Evolutionary conservation across 2,113 vertebrate species (phyloP), one percentile per base, ranked within the genome.

Genomic region (Marmota flaviventris): DNA sequence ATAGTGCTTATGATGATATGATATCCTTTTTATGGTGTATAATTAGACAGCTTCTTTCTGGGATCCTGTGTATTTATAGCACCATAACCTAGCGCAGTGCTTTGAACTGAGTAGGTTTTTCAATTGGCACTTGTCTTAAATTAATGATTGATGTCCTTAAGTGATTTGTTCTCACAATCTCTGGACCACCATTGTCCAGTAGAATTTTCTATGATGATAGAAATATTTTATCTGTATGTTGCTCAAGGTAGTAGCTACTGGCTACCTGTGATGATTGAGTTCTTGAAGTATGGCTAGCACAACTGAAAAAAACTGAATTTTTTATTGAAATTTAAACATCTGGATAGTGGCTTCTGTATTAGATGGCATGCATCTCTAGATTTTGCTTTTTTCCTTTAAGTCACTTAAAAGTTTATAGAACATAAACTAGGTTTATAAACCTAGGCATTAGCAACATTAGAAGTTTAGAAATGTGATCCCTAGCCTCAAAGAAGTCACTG

Each of bases 401-500:
- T 72, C 10, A 34, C 82, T 81, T 45, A 84, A 65, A 12, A 85
- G 24, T 91, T 92, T 89, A 42, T 65, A 63, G 85, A 77, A 65
- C 32, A 73, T 13, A 8, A n/a, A 0, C 18, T 73, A 10, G 76
- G 37, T 89, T 20, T 91, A 8, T 83, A 58, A 20, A 58, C 25
- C 13, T 65, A 65, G 27, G 25, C 61, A 75, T 25, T 58, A 39
- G 16, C 63, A 51, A 90, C 24, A 48, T 45, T 83, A 87, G 91
- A 9, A 75, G 27, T 93, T 96, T 89, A 85, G 83, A 91, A 10
- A 86, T 93, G 39, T 82, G 58, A 13, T 84, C 20, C 34, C 56
- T 53, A 8, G 29, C 39, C 67, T 97, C 72, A 94, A 73, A 91
- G 77, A 96, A 79, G 18, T 93, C 53, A 85, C 22, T 93, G 5